Conservation (phyloP, 2,113 vertebrate genomes). For the Dasyurus viverrinus region DNA sequence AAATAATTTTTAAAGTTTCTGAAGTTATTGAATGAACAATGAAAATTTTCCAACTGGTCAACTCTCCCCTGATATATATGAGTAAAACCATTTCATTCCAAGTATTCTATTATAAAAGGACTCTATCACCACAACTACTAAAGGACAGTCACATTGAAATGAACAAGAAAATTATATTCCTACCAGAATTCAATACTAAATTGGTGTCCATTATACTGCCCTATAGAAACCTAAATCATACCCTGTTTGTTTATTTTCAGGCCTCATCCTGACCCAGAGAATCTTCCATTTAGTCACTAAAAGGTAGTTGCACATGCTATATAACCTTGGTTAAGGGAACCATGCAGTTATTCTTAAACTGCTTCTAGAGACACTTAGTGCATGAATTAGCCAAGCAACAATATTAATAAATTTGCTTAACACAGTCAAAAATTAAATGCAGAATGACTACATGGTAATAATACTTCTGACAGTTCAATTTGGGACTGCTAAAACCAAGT, state of each 20-base stretch:
- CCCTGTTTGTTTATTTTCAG: not conserved
- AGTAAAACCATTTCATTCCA: not conserved
- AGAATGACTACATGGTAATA: not conserved
- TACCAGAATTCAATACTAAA: not conserved
- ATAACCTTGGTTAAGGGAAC: not conserved
- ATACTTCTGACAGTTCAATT: not conserved
- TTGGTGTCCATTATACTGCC: slow-evolving; percentile 11
- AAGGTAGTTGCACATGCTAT: not conserved
- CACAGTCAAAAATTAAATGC: slow-evolving; percentile 8
- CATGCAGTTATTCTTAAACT: slow-evolving; percentile 30
- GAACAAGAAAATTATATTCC: not conserved
- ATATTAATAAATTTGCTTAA: not conserved
- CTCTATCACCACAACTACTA: not conserved
- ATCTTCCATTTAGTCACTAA: not conserved
- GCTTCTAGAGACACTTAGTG: not conserved
- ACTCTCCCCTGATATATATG: not conserved
- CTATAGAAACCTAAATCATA: not conserved
- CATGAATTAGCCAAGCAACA: slow-evolving; percentile 33
- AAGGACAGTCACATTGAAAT: not conserved
- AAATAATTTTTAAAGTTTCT: not conserved
- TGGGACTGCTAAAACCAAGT: not conserved
- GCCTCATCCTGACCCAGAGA: not conserved
- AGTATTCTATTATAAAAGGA: slow-evolving; percentile 28
- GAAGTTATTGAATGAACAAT: not conserved
- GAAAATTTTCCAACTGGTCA: slow-evolving; percentile 19